Evolutionary conservation across 2,113 vertebrate genomes (phyloP).

Genomic region (Rhabdomys dilectus): DNA sequence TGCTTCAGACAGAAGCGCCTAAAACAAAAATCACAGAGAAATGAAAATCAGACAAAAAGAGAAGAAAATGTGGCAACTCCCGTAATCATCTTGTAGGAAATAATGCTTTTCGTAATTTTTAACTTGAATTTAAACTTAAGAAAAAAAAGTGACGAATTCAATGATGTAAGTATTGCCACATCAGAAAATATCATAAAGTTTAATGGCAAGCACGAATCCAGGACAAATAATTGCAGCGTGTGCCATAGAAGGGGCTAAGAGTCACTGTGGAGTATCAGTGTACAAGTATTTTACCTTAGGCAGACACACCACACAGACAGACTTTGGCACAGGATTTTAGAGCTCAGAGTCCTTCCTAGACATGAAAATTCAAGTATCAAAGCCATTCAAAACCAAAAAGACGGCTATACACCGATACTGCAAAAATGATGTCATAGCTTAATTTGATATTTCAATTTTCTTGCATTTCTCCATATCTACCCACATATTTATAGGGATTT

Average conservation of each 20-base stretch:
- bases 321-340: background rate
- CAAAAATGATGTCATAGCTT: background rate
- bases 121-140: background rate
- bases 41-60: background rate
- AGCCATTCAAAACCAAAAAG: background rate
- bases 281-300: background rate
- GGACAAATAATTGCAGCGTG: constrained; percentile 8
- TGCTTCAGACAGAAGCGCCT: background rate
- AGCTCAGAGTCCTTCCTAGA: background rate
- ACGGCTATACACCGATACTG: background rate
- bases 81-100: background rate
- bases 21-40: background rate
- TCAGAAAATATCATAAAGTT: background rate
- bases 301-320: background rate
- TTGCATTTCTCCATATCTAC: background rate
- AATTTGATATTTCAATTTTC: background rate
- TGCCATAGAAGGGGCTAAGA: background rate
- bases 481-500: background rate
- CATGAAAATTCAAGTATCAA: background rate
- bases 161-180: background rate
- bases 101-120: background rate
- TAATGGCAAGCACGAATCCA: background rate
- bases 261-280: too few species aligned
- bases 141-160: background rate
- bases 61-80: background rate